Percentiles rank a stretch among this genome's conserved stretches.
Evolutionary conservation across 2,113 vertebrate species (phyloP).

Genomic region (Dinomys branickii): DNA sequence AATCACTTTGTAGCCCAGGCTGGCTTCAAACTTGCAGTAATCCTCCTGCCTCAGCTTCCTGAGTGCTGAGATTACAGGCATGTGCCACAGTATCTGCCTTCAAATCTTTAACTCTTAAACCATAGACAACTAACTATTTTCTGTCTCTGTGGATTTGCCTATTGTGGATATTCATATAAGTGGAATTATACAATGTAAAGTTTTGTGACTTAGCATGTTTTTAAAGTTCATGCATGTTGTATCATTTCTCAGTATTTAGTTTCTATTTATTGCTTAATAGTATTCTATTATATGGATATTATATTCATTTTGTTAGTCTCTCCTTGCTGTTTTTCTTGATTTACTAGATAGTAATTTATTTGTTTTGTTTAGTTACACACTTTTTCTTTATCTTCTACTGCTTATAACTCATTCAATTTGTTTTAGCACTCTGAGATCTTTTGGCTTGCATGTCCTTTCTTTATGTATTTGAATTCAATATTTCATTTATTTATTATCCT

Average conservation of each 20-base stretch:
- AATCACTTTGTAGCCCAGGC: too few species aligned
- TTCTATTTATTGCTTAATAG: conserved; percentile 42
- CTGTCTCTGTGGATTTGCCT: neutral
- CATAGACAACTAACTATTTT: neutral
- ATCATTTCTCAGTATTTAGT: neutral
- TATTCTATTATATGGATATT: neutral
- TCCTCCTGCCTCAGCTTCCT: too few species aligned
- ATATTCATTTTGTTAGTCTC: neutral
- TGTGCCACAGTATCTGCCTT: neutral
- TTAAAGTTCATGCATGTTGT: neutral
- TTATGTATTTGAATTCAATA: neutral
- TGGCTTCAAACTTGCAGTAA: too few species aligned
- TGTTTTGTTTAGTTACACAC: neutral
- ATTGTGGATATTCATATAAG: neutral
- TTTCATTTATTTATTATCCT: conserved; percentile 38
- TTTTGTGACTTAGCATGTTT: neutral
- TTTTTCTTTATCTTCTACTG: conserved; percentile 28
- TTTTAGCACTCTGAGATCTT: neutral
- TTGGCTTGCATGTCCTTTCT: neutral
- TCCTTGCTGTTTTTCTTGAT: neutral
- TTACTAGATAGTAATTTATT: neutral
- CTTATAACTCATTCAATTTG: neutral
- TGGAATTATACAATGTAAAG: neutral
- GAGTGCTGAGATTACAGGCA: too few species aligned
- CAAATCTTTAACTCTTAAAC: neutral